Evolutionary conservation across 2,113 vertebrate species (phyloP), one percentile per base, ranked within the genome.

Genomic region (Vidua chalybeata): DNA sequence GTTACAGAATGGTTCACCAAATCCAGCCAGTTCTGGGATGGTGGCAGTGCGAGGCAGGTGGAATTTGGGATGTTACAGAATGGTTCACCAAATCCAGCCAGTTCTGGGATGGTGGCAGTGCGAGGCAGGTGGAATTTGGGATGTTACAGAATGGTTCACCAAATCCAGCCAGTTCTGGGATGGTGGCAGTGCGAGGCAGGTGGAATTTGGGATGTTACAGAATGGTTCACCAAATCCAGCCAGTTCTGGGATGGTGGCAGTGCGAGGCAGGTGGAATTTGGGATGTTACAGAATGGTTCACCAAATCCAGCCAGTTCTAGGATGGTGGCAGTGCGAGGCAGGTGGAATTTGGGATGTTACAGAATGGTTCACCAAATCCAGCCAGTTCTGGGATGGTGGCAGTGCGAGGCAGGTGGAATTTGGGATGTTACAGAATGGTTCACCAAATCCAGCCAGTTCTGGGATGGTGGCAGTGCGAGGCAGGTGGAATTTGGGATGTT

Each of bases 341-440:
- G 79, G 45, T 59, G 37, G 63, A 30, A 48, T 59, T 2, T 31
- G 46, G 51, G 80, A 18, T 69, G 68, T 15, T 41, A 12, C 41
- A 41, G 41, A 41, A 13, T 41, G 41, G 41, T 41, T 41, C 41
- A 41, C 13, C 12, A 20, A 28, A 26, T 41, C 11, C 27, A 31
- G 0, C 4, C 13, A 7, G 1, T 58, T 61, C 6, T 28, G 3
- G 64, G 26, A 3, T 11, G 19, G 30, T 54, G 10, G 11, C 6
- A 10, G 24, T 8, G 1, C 2, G 14, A 64, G 87, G 33, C 7
- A 22, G 79, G 45, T 59, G 37, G 63, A 30, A 48, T 59, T 2
- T 31, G 46, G 51, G 80, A 18, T 69, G 68, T 15, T 41, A 12
- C 41, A 41, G 41, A 41, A 13, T 41, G 41, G 41, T 41, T 41